A percentile compares a stretch with the other conserved stretches of the same genome.
These are phyloP conservation scores for Pseudorhombus dupliciocellatus DNA, from an alignment of 2,113 vertebrate genomes.

Conservation along the genomic window DNA sequence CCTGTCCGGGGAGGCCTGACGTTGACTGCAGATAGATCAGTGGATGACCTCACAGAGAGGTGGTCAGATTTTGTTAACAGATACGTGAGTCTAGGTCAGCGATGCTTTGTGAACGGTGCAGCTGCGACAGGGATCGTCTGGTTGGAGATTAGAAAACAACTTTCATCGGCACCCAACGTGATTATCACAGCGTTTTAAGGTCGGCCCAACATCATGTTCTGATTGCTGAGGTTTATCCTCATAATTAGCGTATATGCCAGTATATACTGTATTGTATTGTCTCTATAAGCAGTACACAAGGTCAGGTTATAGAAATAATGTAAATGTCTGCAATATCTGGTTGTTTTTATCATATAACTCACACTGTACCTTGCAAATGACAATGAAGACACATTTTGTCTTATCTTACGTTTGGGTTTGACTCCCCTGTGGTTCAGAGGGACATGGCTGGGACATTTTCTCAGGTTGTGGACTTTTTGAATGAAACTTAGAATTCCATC, in stretches of 20 bases:
- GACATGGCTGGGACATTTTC: neutral
- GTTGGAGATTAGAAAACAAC: neutral
- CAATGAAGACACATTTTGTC: too few relatives aligned
- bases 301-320: too few relatives aligned
- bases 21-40: neutral
- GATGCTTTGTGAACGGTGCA: neutral
- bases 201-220: neutral
- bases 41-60: neutral
- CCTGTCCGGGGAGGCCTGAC: neutral
- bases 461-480: slow-evolving; percentile 14
- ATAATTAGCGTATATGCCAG: too few relatives aligned
- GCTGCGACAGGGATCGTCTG: neutral
- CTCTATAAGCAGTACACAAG: too few relatives aligned
- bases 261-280: too few relatives aligned
- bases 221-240: too few relatives aligned
- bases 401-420: neutral
- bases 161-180: neutral
- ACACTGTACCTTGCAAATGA: too few relatives aligned
- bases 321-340: too few relatives aligned
- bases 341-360: too few relatives aligned
- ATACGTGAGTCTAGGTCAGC: neutral
- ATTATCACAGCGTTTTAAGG: too few relatives aligned
- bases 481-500: neutral
- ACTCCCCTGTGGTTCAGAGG: neutral
- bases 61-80: neutral